Evolutionary conservation across 2,113 vertebrate genomes (phyloP), one percentile per base, ranked within the genome.

Genomic region (Proteles cristata): DNA sequence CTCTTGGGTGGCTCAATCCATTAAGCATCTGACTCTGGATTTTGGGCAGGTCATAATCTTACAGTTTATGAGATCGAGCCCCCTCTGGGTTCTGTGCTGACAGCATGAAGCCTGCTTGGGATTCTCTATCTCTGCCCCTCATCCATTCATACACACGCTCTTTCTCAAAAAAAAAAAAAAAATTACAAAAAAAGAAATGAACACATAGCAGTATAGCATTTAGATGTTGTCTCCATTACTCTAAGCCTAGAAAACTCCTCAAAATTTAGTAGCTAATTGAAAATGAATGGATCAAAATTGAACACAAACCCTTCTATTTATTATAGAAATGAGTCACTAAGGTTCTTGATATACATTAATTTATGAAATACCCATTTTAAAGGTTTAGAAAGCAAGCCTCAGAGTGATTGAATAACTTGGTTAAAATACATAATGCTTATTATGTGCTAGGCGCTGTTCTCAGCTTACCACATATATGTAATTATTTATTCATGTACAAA

Each of bases 401-500:
- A 88, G 19, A 73, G 19, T 90, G 12, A 90, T 14, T 87, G 14
- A 74, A 15, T 43, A 63, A 43, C 4, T 69, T 45, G 45, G 73
- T 71, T 66, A 61, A 68, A 39, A 21, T 87, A 65, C 0, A 31
- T 65, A 71, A n/a, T 15, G 66, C 19, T 39, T 77, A 16, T 31
- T 95, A 8, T 28, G 11, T 1, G 11, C 9, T 16, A 88, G 28
- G 53, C 12, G 68, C 7, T 35, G 1, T 93, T 80, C 33, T 48
- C 73, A 85, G 16, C 21, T 35, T 74, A 39, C 19, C 21, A n/a
- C 35, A n/a, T 14, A 55, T 12, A n/a, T 0, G 63, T 48, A 92
- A 93, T 58, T 76, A 82, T 76, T 95, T 74, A 88, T 69, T 89
- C 35, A 77, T 68, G 15, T 83, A 3, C 5, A 80, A 97, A 87